A percentile compares a stretch with the other conserved stretches of the same genome.
These are phyloP conservation scores for Zoroaster sp. DNA, from an alignment of 53 echinoderm and acorn worm genomes.

Conservation along the genomic window DNA sequence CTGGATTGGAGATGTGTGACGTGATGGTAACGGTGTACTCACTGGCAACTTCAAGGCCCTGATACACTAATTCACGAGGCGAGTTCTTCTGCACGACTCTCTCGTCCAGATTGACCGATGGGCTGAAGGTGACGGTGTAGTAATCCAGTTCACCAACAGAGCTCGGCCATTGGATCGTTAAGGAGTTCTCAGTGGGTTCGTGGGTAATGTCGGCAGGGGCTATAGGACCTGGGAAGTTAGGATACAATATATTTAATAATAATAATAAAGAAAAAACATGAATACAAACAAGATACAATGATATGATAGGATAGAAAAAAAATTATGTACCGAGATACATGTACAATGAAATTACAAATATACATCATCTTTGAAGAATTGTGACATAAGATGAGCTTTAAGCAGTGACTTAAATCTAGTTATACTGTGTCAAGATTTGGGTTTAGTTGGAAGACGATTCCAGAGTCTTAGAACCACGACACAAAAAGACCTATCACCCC, in stretches of 20 bases:
- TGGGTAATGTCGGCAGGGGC: slow-evolving; percentile 18
- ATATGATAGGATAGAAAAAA: too few species aligned
- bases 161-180: slow-evolving; percentile 19
- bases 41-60: slow-evolving; percentile 36
- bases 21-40: slow-evolving; percentile 56
- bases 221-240: neutral
- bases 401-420: too few species aligned
- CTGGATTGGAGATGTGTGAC: neutral
- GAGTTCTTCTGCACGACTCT: neutral
- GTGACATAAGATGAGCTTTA: too few species aligned
- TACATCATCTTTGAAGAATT: too few species aligned
- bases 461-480: too few species aligned
- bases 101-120: neutral
- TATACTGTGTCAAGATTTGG: too few species aligned
- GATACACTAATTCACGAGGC: slow-evolving; percentile 12
- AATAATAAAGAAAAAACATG: too few species aligned
- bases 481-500: too few species aligned
- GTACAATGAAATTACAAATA: too few species aligned
- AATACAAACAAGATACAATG: too few species aligned
- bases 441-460: too few species aligned
- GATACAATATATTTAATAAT: neutral
- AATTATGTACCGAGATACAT: too few species aligned
- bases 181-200: slow-evolving; percentile 21
- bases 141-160: slow-evolving; percentile 32
- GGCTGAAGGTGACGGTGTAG: slow-evolving; percentile 18